Evolutionary conservation across 1,140 invertebrate species (phyloP).

Genomic region (Rhynchophorus ferrugineus): DNA sequence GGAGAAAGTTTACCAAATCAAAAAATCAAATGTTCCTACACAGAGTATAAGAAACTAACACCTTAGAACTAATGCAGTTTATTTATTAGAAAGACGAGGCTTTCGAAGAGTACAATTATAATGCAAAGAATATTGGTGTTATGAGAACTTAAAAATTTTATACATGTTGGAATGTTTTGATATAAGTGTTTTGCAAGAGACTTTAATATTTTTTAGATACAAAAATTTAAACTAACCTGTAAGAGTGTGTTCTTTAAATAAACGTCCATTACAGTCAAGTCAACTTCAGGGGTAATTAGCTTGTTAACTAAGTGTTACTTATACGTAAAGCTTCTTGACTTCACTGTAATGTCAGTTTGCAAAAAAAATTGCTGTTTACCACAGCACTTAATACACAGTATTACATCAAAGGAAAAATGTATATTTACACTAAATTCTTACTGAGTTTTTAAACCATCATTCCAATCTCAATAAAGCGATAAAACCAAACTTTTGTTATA

Average conservation of each 20-base stretch:
- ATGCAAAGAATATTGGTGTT: background rate
- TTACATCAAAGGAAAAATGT: no score
- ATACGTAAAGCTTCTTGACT: no score
- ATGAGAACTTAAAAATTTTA: slow-evolving; percentile 1
- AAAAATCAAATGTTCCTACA: background rate
- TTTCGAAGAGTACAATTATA: background rate
- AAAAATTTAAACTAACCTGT: no score
- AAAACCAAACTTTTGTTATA: no score
- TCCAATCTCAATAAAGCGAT: no score
- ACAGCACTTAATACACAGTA: background rate
- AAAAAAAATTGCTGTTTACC: no score
- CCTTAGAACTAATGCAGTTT: background rate
- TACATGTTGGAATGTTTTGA: slow-evolving; percentile 3
- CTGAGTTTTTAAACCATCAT: no score
- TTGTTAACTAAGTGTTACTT: background rate
- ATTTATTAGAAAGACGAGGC: background rate
- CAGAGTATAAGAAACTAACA: background rate
- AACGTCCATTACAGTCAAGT: no score
- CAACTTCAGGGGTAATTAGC: background rate
- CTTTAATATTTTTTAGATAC: background rate
- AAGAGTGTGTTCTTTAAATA: no score
- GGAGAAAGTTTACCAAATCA: background rate
- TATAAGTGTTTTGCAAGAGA: slow-evolving; percentile 4
- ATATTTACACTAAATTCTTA: background rate
- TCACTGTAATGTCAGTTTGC: no score